phyloP scores from a whole-genome alignment of 2,113 vertebrate genomes.

The Pan troglodytes region DNA sequence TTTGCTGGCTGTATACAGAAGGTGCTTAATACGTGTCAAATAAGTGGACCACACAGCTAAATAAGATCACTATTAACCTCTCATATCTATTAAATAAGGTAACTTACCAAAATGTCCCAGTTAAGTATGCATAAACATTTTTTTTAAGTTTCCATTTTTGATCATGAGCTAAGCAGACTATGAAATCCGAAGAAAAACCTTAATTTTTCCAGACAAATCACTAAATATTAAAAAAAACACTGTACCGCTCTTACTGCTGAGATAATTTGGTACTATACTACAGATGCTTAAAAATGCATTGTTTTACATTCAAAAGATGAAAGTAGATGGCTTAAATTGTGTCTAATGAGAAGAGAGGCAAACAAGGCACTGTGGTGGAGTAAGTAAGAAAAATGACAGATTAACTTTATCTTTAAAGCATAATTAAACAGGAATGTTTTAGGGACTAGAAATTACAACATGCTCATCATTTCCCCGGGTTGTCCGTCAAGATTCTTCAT shows the following conservation, averaged over 20 bases:
- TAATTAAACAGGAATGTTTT: neutral
- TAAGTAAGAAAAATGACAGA: neutral
- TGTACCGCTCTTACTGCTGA: neutral
- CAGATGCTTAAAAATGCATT: neutral
- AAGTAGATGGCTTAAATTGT: neutral
- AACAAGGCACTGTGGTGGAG: neutral
- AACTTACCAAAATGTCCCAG: neutral
- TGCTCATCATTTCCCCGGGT: fast-evolving
- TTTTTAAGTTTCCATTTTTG: conserved; percentile 12
- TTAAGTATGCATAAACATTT: neutral
- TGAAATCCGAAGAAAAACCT: neutral
- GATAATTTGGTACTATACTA: neutral
- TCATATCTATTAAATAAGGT: neutral
- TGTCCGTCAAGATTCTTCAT: neutral
- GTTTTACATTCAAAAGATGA: neutral
- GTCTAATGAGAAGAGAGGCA: neutral
- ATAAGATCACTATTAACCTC: neutral
- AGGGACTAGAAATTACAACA: neutral
- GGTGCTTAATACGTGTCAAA: neutral
- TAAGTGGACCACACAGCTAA: neutral
- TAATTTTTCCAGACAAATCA: conserved; percentile 18
- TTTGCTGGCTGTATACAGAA: neutral
- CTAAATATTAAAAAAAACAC: neutral
- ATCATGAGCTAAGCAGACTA: neutral
- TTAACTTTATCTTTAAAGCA: conserved; percentile 1